phyloP scores from a whole-genome alignment of 2,888 invertebrate genomes.

The Melinaea marsaeus region DNA sequence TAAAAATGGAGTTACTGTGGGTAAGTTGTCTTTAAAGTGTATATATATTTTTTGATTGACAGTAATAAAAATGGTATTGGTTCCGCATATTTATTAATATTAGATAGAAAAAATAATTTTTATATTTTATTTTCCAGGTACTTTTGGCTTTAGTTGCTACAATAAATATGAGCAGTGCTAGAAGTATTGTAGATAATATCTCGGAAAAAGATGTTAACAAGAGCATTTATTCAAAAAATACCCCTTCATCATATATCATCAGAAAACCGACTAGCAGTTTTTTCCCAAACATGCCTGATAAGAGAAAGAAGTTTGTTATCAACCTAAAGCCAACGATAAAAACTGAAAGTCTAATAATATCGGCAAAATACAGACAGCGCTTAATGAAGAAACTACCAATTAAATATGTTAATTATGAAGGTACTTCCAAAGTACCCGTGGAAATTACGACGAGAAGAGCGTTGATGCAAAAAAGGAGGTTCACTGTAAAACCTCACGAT shows the following conservation, averaged over 20 bases:
- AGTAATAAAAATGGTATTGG: neutral
- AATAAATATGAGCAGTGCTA: slow-evolving; percentile 2
- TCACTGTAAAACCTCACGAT: slow-evolving; percentile 10
- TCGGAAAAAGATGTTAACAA: neutral
- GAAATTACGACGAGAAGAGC: slow-evolving; percentile 10
- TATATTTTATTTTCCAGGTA: slow-evolving; percentile 15
- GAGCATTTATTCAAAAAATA: neutral
- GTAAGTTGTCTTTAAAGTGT: slow-evolving; percentile 10
- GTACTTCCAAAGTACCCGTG: neutral
- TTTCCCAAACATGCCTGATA: neutral
- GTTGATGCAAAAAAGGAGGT: slow-evolving; percentile 9
- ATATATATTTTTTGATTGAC: neutral
- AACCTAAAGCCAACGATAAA: slow-evolving; percentile 6
- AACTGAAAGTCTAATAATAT: neutral
- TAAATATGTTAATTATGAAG: slow-evolving; percentile 3
- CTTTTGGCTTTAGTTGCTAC: slow-evolving; percentile 1
- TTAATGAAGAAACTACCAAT: slow-evolving; percentile 1
- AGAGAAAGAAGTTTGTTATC: slow-evolving; percentile 8
- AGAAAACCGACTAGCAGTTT: too few relatives aligned
- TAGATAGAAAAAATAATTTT: neutral
- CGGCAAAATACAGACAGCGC: neutral
- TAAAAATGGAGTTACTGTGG: slow-evolving; percentile 17
- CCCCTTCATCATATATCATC: neutral
- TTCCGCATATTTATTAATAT: neutral
- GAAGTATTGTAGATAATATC: neutral